Percentiles rank a stretch among this genome's conserved stretches.
phyloP scores from a whole-genome alignment of 2,797 vertebrate species.

The Dendrocincla fuliginosa region DNA sequence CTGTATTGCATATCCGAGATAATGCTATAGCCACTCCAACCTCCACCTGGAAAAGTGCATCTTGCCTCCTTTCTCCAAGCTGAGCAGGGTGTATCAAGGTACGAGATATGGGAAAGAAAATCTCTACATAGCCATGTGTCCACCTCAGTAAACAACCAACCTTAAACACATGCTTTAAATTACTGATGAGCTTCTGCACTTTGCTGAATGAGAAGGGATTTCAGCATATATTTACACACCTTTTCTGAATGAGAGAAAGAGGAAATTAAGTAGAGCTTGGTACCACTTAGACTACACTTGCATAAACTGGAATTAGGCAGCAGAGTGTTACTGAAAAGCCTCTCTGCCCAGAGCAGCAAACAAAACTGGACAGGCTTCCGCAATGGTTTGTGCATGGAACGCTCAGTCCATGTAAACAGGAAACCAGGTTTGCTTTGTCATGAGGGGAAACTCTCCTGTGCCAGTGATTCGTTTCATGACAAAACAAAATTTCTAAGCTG shows the following conservation, averaged over 20 bases:
- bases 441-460: not conserved
- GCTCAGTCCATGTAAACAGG: rapidly evolving
- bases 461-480: not conserved
- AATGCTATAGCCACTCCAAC: not conserved
- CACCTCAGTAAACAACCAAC: not conserved
- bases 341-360: not conserved
- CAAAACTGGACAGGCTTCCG: not conserved
- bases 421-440: not conserved
- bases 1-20: not conserved
- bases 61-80: not conserved
- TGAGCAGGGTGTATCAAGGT: rapidly evolving
- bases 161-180: not conserved
- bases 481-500: not conserved
- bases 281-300: not conserved
- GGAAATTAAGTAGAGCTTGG: not conserved
- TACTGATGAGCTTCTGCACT: not conserved
- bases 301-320: not conserved
- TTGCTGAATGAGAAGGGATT: not conserved
- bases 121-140: not conserved
- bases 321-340: not conserved
- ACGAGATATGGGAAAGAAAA: not conserved
- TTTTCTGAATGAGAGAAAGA: not conserved
- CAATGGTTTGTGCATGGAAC: rapidly evolving
- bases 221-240: not conserved
- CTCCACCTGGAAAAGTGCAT: not conserved